phyloP scores from a whole-genome alignment of 2,113 vertebrate species.

The Harpagus bidentatus region DNA sequence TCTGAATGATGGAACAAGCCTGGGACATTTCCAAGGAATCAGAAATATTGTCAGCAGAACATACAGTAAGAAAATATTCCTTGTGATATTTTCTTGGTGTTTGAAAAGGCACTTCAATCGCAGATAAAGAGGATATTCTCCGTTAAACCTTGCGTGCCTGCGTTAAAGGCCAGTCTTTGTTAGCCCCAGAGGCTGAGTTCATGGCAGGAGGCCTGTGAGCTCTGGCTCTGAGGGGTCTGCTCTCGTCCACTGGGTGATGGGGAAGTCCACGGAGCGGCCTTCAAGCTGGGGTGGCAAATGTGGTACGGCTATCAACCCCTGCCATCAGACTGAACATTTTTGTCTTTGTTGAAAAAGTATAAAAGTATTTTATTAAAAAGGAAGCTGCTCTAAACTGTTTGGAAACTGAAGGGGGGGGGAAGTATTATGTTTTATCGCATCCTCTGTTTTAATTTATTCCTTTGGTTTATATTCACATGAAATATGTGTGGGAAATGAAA shows the following conservation, averaged over 20 bases:
- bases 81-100: neutral
- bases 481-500: neutral
- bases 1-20: neutral
- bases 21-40: neutral
- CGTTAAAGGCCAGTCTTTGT: neutral
- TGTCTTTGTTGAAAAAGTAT: neutral
- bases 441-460: neutral
- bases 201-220: neutral
- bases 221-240: neutral
- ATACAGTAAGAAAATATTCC: neutral
- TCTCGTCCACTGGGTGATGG: neutral
- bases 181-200: neutral
- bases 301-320: neutral
- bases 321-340: neutral
- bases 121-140: neutral
- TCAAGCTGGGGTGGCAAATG: neutral
- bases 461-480: neutral
- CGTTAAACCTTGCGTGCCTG: fast-evolving
- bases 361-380: neutral
- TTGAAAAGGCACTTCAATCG: neutral
- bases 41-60: neutral
- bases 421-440: neutral
- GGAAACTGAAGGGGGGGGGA: fast-evolving
- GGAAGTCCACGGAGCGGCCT: neutral
- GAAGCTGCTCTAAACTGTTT: neutral